Evolutionary conservation across 2,888 invertebrate species (phyloP).

Genomic region (Cheilosia urbana): DNA sequence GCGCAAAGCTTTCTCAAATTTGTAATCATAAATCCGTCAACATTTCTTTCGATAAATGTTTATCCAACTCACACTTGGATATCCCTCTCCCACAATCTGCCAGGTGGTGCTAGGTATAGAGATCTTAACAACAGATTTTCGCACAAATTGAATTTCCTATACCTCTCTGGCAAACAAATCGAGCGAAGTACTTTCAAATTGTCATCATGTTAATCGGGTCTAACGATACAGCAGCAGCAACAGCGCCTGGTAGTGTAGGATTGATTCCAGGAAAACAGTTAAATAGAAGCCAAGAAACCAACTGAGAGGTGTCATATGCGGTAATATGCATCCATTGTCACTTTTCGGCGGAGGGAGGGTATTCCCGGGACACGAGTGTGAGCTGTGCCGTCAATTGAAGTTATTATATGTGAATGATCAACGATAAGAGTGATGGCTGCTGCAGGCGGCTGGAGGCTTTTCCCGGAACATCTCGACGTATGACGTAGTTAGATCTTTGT

Average conservation of each 20-base stretch:
- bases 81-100: background rate
- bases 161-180: constrained; percentile 32
- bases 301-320: constrained; percentile 60
- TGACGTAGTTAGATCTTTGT: constrained; percentile 18
- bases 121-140: constrained; percentile 59
- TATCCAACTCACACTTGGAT: constrained; percentile 42
- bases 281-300: constrained; percentile 6
- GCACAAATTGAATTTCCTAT: constrained; percentile 66
- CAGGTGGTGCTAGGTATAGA: background rate
- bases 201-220: constrained; percentile 56
- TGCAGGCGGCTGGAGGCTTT: constrained; percentile 14
- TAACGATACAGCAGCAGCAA: constrained; percentile 27
- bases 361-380: constrained; percentile 28
- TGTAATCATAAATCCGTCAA: constrained; percentile 67
- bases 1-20: constrained; percentile 53
- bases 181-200: constrained; percentile 65
- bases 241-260: background rate
- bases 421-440: constrained; percentile 58
- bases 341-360: constrained; percentile 1
- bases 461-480: constrained; percentile 34
- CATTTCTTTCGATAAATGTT: constrained; percentile 27
- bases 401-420: constrained; percentile 57
- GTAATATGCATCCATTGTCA: constrained; percentile 71
- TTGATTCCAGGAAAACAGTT: constrained; percentile 49
- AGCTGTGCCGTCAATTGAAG: constrained; percentile 48